A percentile compares a stretch with the other conserved stretches of the same genome.
These are phyloP conservation scores for Cryptosula pallasiana DNA, from an alignment of 2,888 invertebrate species.

Conservation along the genomic window DNA sequence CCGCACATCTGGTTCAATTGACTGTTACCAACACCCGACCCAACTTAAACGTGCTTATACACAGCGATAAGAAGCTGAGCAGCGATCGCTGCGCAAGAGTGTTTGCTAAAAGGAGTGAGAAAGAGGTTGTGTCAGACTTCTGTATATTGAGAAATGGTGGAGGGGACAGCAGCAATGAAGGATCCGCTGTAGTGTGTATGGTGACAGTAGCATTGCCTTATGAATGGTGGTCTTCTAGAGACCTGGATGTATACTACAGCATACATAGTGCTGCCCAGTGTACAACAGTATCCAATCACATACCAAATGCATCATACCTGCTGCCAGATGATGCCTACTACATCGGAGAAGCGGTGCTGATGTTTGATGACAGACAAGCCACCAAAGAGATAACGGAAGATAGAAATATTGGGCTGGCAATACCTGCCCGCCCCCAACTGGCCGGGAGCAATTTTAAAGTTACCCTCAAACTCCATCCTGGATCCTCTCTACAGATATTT, in stretches of 20 bases:
- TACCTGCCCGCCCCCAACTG: conserved; percentile 1
- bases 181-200: conserved; percentile 79
- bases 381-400: conserved; percentile 11
- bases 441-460: neutral
- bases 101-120: conserved; percentile 8
- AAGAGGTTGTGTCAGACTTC: neutral
- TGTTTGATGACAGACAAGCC: conserved; percentile 15
- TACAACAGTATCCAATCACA: neutral
- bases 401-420: conserved; percentile 1
- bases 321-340: conserved; percentile 8
- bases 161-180: conserved; percentile 40
- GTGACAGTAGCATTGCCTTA: conserved; percentile 82
- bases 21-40: conserved; percentile 5
- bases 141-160: neutral
- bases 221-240: conserved; percentile 69
- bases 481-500: neutral
- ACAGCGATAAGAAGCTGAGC: neutral
- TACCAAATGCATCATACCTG: neutral
- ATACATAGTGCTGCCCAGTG: neutral
- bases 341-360: conserved; percentile 5
- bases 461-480: neutral
- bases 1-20: conserved; percentile 12
- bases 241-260: neutral
- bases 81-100: neutral
- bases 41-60: conserved; percentile 1